These are phyloP conservation scores for Stenopsyche tienmushanensis DNA, from an alignment of 1,140 invertebrate species.

Conservation along the genomic window DNA sequence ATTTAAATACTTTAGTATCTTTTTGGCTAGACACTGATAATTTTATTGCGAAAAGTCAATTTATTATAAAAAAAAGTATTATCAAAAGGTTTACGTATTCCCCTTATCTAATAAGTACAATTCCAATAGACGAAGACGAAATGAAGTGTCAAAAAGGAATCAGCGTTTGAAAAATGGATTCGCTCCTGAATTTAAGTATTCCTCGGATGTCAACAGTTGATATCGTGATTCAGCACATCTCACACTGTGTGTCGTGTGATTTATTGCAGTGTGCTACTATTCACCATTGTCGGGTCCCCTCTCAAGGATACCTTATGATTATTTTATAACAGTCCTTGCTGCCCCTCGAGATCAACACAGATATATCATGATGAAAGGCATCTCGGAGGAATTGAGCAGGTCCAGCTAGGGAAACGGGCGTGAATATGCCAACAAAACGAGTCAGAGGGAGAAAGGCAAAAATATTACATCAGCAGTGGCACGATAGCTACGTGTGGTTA, in stretches of 20 bases:
- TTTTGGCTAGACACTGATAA: too few relatives aligned
- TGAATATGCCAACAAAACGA: background rate
- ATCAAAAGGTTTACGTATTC: too few relatives aligned
- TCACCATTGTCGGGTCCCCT: background rate
- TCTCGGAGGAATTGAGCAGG: slow-evolving; percentile 18
- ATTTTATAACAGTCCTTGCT: slow-evolving; percentile 22
- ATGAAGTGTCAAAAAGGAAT: background rate
- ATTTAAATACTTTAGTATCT: too few relatives aligned
- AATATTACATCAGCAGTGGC: background rate
- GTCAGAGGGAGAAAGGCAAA: background rate
- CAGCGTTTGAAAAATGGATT: background rate
- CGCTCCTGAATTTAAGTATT: background rate
- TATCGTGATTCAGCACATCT: background rate
- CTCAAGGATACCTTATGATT: slow-evolving; percentile 22
- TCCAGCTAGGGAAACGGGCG: background rate
- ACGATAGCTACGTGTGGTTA: background rate
- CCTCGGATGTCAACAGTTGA: background rate
- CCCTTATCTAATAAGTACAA: too few relatives aligned
- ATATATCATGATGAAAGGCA: slow-evolving; percentile 30
- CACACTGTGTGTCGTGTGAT: background rate
- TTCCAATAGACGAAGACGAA: too few relatives aligned
- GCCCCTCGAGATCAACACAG: slow-evolving; percentile 18
- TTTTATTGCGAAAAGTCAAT: too few relatives aligned
- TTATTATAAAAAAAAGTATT: too few relatives aligned
- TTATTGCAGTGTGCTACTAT: background rate